Percentiles rank a stretch among this genome's conserved stretches.
These are phyloP conservation scores for Thereva unica DNA, from an alignment of 2,888 invertebrate genomes.

Conservation along the genomic window DNA sequence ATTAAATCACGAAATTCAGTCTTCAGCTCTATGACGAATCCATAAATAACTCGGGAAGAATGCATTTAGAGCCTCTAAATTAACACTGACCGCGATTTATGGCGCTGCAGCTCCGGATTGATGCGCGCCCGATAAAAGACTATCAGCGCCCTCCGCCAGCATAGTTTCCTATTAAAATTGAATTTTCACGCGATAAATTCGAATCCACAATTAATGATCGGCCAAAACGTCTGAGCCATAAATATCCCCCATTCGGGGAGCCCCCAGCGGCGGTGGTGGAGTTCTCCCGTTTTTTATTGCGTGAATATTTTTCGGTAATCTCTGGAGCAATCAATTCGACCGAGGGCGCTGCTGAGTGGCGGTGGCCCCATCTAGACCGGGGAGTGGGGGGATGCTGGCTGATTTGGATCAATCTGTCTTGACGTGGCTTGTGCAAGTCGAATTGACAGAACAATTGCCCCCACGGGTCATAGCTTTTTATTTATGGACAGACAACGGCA, in stretches of 20 bases:
- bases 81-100: constrained; percentile 12
- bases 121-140: constrained; percentile 4
- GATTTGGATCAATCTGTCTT: constrained; percentile 24
- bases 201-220: constrained; percentile 25
- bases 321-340: constrained; percentile 26
- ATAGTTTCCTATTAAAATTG: constrained; percentile 32
- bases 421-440: neutral
- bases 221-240: constrained; percentile 24
- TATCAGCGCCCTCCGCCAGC: constrained; percentile 17
- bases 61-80: constrained; percentile 10
- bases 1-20: too few species aligned
- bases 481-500: constrained; percentile 8
- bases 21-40: neutral
- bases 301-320: constrained; percentile 19
- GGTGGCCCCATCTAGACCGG: neutral
- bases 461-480: constrained; percentile 27
- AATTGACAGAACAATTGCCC: constrained; percentile 33
- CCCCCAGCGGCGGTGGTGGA: neutral
- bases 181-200: constrained; percentile 33
- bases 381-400: neutral
- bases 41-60: neutral
- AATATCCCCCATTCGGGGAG: constrained; percentile 1
- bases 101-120: neutral
- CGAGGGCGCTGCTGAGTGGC: too few species aligned
- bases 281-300: neutral